Evolutionary conservation across 2,888 invertebrate genomes (phyloP).

Genomic region (Artemia sp.): DNA sequence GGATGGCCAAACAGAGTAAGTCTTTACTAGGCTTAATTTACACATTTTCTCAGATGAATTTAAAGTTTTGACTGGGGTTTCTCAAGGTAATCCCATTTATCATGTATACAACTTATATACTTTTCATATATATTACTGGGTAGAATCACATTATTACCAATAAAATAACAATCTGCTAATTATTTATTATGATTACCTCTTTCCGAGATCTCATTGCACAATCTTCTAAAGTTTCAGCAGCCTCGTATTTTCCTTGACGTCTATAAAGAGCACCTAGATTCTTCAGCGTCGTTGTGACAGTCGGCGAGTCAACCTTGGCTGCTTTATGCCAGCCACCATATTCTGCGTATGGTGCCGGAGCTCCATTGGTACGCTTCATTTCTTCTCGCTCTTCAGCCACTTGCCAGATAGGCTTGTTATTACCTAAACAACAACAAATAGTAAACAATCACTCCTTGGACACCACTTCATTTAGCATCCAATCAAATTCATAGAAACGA

Average conservation of each 20-base stretch:
- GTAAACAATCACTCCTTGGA: too few species aligned
- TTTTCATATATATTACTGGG: too few species aligned
- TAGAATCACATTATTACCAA: not conserved
- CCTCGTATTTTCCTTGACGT: conserved; percentile 96
- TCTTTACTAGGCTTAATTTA: too few species aligned
- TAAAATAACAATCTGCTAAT: not conserved
- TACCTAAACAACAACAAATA: conserved; percentile 39
- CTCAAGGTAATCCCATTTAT: too few species aligned
- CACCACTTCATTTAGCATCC: too few species aligned
- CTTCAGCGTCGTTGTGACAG: conserved; percentile 92
- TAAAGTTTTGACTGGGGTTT: too few species aligned
- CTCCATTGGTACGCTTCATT: conserved; percentile 73
- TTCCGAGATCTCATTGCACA: conserved; percentile 89
- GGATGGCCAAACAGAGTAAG: too few species aligned
- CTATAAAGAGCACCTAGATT: conserved; percentile 95
- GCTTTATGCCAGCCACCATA: conserved; percentile 96
- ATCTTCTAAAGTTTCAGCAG: conserved; percentile 95
- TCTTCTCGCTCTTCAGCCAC: conserved; percentile 97
- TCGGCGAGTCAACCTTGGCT: conserved; percentile 91
- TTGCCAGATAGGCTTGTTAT: conserved; percentile 92
- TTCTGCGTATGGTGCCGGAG: conserved; percentile 73
- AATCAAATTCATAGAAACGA: too few species aligned
- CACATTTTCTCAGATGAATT: too few species aligned
- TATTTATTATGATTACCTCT: conserved; percentile 44
- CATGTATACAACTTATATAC: too few species aligned